These are phyloP conservation scores for Xiphias gladius DNA, from an alignment of 2,113 vertebrate genomes.

Conservation along the genomic window DNA sequence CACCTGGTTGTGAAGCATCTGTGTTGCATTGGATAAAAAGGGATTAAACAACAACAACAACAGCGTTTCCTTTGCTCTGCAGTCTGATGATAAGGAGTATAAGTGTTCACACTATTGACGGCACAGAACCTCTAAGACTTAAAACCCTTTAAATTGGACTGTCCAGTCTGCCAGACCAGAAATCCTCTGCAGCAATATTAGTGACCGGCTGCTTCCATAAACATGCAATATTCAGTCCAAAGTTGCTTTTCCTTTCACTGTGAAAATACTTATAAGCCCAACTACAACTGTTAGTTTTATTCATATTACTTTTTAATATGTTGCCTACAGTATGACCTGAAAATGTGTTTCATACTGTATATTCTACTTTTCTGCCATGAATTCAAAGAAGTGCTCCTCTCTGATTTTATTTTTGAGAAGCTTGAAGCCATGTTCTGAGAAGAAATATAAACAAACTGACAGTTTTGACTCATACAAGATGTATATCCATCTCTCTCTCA, in stretches of 20 bases:
- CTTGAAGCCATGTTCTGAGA: conserved; percentile 74
- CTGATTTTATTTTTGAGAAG: conserved; percentile 64
- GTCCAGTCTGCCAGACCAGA: conserved; percentile 48
- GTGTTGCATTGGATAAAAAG: conserved; percentile 32
- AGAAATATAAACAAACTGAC: conserved; percentile 48
- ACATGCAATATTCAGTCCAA: conserved; percentile 83
- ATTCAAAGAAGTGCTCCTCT: conserved; percentile 64
- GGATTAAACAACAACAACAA: conserved; percentile 36
- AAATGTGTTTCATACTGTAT: conserved; percentile 47
- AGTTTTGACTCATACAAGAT: conserved; percentile 47
- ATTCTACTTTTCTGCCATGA: conserved; percentile 55
- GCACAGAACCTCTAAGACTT: conserved; percentile 49
- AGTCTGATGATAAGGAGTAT: conserved; percentile 1
- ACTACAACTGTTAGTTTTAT: conserved; percentile 58
- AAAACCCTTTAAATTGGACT: conserved; percentile 73
- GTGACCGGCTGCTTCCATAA: conserved; percentile 72
- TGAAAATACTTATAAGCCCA: conserved; percentile 67
- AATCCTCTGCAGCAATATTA: conserved; percentile 74
- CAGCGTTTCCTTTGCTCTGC: conserved; percentile 34
- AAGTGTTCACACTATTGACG: not conserved
- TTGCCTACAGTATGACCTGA: conserved; percentile 66
- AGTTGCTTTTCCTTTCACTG: conserved; percentile 81
- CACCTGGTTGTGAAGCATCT: not conserved
- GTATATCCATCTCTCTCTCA: conserved; percentile 45
- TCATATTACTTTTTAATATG: conserved; percentile 55